Evolutionary conservation across 2,113 vertebrate genomes (phyloP).

Genomic region (Otolemur garnettii): DNA sequence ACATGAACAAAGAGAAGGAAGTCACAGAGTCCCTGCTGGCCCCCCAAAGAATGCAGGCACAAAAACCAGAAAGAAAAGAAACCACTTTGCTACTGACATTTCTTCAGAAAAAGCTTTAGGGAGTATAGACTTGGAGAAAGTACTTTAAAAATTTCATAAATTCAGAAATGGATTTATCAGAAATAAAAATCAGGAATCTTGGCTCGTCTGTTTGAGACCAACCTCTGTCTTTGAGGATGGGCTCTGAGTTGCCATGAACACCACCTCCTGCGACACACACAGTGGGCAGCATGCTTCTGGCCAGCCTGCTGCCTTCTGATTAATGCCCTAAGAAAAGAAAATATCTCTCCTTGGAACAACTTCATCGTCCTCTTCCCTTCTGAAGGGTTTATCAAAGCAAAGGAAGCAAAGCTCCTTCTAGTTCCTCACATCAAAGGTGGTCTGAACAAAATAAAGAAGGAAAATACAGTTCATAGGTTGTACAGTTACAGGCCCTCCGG

Average conservation of each 20-base stretch:
- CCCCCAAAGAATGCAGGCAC: not conserved
- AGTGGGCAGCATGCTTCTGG: fast-evolving
- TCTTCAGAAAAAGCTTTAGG: not conserved
- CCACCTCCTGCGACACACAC: not conserved
- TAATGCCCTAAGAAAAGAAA: constrained; percentile 11
- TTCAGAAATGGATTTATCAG: constrained; percentile 4
- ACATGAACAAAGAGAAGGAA: not conserved
- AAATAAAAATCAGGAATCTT: not conserved
- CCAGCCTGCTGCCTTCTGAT: not conserved
- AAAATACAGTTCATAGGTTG: not conserved
- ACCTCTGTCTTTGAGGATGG: fast-evolving
- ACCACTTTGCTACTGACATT: constrained; percentile 14
- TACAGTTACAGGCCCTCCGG: not conserved
- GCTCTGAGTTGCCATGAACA: fast-evolving
- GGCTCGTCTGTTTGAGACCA: not conserved
- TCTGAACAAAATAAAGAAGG: not conserved
- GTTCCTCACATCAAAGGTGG: not conserved
- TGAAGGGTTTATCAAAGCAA: constrained; percentile 63
- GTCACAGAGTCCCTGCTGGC: not conserved
- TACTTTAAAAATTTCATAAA: not conserved
- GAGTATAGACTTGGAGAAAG: not conserved
- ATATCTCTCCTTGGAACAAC: not conserved
- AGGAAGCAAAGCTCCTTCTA: constrained; percentile 40
- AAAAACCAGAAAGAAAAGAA: not conserved
- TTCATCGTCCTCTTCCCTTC: constrained; percentile 58